These are phyloP conservation scores for Acleris laterana DNA, from an alignment of 2,888 invertebrate genomes.

Conservation along the genomic window DNA sequence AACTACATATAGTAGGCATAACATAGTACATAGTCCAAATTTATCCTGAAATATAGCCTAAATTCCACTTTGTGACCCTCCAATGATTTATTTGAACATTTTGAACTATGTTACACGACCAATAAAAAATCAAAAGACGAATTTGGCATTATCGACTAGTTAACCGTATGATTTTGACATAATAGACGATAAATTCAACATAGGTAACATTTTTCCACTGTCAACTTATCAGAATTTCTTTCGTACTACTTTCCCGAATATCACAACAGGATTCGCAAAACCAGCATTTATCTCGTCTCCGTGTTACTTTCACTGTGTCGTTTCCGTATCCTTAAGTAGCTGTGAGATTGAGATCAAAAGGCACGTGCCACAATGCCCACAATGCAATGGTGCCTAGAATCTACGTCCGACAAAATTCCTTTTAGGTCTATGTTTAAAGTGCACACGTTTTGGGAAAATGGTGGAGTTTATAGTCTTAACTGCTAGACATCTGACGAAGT, in stretches of 20 bases:
- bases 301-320: constrained; percentile 26
- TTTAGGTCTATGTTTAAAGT: constrained; percentile 1
- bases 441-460: not conserved
- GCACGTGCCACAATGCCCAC: constrained; percentile 22
- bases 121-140: too few relatives aligned
- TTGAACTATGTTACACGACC: too few relatives aligned
- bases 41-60: too few relatives aligned
- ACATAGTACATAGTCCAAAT: too few relatives aligned
- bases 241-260: constrained; percentile 1
- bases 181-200: too few relatives aligned
- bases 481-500: not conserved
- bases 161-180: too few relatives aligned
- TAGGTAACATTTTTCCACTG: too few relatives aligned
- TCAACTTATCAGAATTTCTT: not conserved
- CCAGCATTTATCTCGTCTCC: constrained; percentile 24
- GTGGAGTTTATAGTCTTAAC: not conserved
- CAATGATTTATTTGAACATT: too few relatives aligned
- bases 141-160: too few relatives aligned
- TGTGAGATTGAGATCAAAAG: constrained; percentile 27
- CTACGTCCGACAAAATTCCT: constrained; percentile 2
- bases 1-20: too few relatives aligned
- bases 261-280: constrained; percentile 19
- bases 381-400: constrained; percentile 28
- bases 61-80: too few relatives aligned
- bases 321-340: constrained; percentile 32